Evolutionary conservation across 1,140 invertebrate genomes (phyloP).

Genomic region (Drosophila eugracilis): DNA sequence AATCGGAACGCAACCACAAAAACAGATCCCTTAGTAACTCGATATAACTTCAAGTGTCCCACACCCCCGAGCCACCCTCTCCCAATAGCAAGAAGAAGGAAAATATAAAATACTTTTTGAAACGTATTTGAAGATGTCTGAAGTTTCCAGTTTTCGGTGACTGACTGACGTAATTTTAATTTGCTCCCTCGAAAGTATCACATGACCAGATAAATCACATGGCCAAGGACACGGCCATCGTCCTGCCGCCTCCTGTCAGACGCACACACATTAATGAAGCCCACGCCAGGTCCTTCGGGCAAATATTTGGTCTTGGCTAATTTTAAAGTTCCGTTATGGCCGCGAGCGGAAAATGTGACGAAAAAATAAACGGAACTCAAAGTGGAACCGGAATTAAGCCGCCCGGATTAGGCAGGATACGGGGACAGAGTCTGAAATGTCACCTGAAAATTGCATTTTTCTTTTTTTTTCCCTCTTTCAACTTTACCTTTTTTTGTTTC

Average conservation of each 20-base stretch:
- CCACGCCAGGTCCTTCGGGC: constrained; percentile 28
- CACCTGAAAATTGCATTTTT: constrained; percentile 51
- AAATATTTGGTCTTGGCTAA: constrained; percentile 54
- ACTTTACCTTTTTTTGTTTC: background rate
- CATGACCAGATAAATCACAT: constrained; percentile 60
- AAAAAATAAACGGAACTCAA: constrained; percentile 9
- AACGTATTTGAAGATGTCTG: constrained; percentile 49
- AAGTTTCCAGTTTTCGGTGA: constrained; percentile 42
- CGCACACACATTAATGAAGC: constrained; percentile 46
- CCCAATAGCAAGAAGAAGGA: background rate
- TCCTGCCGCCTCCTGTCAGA: constrained; percentile 9
- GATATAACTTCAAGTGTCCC: constrained; percentile 50
- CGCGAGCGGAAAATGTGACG: background rate
- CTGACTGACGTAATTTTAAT: constrained; percentile 60
- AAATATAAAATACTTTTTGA: constrained; percentile 1
- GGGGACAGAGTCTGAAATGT: background rate
- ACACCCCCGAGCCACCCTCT: background rate
- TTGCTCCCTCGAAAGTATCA: constrained; percentile 52
- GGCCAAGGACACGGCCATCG: constrained; percentile 43
- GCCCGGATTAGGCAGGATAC: constrained; percentile 11
- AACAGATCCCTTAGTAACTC: constrained; percentile 17
- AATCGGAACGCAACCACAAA: constrained; percentile 45
- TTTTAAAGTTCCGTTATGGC: constrained; percentile 44
- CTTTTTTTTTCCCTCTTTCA: background rate
- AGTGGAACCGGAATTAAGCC: constrained; percentile 28